Conservation (phyloP, 2,888 invertebrate species). For the Unio pictorum region DNA sequence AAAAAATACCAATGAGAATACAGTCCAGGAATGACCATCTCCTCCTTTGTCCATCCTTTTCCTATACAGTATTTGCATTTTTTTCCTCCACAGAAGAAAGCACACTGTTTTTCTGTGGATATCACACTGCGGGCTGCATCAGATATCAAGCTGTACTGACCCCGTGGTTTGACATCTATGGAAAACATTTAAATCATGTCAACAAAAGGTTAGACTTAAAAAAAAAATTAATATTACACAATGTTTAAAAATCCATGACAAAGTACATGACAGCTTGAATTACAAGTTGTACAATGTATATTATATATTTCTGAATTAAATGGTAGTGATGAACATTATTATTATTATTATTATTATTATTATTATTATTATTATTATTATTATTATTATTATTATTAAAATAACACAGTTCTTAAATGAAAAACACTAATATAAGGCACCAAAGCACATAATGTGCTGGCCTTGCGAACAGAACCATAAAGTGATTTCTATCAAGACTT, state of each 20-base stretch:
- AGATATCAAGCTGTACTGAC: conserved; percentile 64
- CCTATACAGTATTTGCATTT: conserved; percentile 85
- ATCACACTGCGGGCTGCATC: conserved; percentile 72
- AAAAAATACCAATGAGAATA: conserved; percentile 85
- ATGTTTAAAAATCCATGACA: neutral
- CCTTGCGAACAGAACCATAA: too few relatives aligned
- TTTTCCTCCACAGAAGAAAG: conserved; percentile 87
- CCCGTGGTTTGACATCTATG: conserved; percentile 47
- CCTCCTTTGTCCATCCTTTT: conserved; percentile 76
- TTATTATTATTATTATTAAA: too few relatives aligned
- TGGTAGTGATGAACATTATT: too few relatives aligned
- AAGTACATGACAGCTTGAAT: neutral
- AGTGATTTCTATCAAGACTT: too few relatives aligned
- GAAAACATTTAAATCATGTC: too few relatives aligned
- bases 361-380: too few relatives aligned
- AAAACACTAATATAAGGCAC: too few relatives aligned
- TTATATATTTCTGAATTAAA: neutral
- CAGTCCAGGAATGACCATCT: conserved; percentile 83
- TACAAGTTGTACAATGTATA: too few relatives aligned
- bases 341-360: too few relatives aligned
- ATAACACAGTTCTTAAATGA: too few relatives aligned
- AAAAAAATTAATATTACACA: neutral
- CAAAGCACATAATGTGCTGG: too few relatives aligned
- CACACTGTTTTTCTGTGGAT: conserved; percentile 83
- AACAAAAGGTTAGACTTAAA: neutral